A percentile compares a stretch with the other conserved stretches of the same genome.
Evolutionary conservation across 2,888 invertebrate genomes (phyloP).

Genomic region (Amphiduros pacificus): DNA sequence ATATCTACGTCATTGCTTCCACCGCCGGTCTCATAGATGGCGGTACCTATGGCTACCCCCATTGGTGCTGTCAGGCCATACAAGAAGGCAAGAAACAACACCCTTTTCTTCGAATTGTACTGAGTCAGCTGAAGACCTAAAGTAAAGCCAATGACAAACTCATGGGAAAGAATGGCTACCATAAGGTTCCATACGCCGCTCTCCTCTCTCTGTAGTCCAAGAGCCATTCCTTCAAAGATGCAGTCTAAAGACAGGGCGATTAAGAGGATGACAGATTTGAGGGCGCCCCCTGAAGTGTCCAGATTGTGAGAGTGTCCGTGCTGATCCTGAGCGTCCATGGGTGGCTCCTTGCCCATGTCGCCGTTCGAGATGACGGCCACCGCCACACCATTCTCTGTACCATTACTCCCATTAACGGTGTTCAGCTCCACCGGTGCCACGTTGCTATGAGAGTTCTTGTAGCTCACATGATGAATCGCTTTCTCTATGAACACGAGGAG

Average conservation of each 20-base stretch:
- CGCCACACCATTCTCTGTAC: too few species aligned
- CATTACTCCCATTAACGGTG: background rate
- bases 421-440: background rate
- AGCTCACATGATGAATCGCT: too few species aligned
- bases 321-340: too few species aligned
- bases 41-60: slow-evolving; percentile 20
- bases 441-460: background rate
- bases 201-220: slow-evolving; percentile 23
- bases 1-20: slow-evolving; percentile 2
- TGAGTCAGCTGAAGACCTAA: slow-evolving; percentile 26
- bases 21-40: slow-evolving; percentile 14
- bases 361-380: too few species aligned
- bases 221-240: slow-evolving; percentile 25
- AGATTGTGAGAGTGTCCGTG: slow-evolving; percentile 11
- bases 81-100: slow-evolving; percentile 11
- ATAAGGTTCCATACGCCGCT: slow-evolving; percentile 24
- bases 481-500: slow-evolving; percentile 18
- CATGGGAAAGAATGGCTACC: slow-evolving; percentile 27
- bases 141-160: slow-evolving; percentile 27
- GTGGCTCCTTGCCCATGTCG: background rate
- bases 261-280: slow-evolving; percentile 23
- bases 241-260: slow-evolving; percentile 28
- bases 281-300: background rate
- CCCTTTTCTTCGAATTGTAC: background rate
- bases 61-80: slow-evolving; percentile 22